Evolutionary conservation across 1,140 invertebrate species (phyloP), one percentile per base, ranked within the genome.

Genomic region (Drosophila miranda): DNA sequence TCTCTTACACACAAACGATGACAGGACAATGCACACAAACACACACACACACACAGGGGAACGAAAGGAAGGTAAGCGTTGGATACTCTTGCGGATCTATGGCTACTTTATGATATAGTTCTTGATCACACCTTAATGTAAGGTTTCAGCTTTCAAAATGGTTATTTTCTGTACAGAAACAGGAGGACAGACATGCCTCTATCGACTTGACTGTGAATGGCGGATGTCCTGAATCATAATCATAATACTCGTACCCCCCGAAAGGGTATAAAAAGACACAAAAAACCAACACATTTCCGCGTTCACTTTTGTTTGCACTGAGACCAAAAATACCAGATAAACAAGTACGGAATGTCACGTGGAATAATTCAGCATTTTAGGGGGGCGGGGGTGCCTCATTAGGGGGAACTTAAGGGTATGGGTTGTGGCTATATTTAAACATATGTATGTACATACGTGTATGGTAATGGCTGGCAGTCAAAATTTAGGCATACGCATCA

Each of bases 251-350:
- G 2, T 8, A 3, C 3, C 11, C 34, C 3, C 34, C 34, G 3
- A 13, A 38, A 38, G 34, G 11, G 34, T 38, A 38, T 38, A 38
- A 5, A 38, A 38, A 38, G 34, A 38, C 50, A 42, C 28, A 41
- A 13, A 9, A 66, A 42, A 54, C 48, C 9, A 42, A 56, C 43
- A 67, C 51, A 69, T 68, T 56, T 68, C 66, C 66, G 66, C 66
- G 68, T 56, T 68, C 51, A 56, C 43, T 68, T 56, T 26, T 56
- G 66, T 69, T 69, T 69, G 66, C 63, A 56, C 56, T 64, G 66
- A 69, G 68, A 68, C 64, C 64, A 23, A 48, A 67, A 68, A 69
- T 68, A 63, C 66, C 66, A 44, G 63, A 68, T 69, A 69, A 69
- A 68, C 51, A 44, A 38, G 43, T 8, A 49, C 63, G 62, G 34